These are phyloP conservation scores for Halesus radiatus DNA, from an alignment of 1,140 invertebrate species.

Conservation along the genomic window DNA sequence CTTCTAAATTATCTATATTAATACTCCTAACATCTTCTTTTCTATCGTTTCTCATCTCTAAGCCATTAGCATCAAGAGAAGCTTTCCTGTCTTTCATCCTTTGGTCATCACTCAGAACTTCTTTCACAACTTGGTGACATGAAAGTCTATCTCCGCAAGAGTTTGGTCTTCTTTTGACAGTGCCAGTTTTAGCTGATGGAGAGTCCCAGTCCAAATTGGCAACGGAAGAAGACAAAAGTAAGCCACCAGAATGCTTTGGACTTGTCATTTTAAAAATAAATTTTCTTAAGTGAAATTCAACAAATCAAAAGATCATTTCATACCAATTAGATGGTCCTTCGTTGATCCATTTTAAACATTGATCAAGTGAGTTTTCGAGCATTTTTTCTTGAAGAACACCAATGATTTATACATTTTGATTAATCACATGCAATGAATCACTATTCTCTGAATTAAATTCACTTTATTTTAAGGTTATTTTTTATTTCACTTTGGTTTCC, in stretches of 20 bases:
- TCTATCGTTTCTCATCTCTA: conserved; percentile 27
- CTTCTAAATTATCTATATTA: conserved; percentile 7
- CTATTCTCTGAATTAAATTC: too few species aligned
- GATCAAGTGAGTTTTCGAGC: neutral
- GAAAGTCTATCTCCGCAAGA: conserved; percentile 65
- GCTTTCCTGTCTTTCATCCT: conserved; percentile 43
- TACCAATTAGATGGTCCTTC: too few species aligned
- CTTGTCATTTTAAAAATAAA: conserved; percentile 62
- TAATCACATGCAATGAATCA: too few species aligned
- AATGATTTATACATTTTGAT: conserved; percentile 21
- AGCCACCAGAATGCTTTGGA: conserved; percentile 65
- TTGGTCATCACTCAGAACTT: neutral
- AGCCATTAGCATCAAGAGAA: conserved; percentile 40
- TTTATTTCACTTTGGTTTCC: too few species aligned
- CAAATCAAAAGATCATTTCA: too few species aligned
- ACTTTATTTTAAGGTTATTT: too few species aligned
- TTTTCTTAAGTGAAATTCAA: too few species aligned
- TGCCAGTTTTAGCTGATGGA: conserved; percentile 76
- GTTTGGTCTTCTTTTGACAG: conserved; percentile 73
- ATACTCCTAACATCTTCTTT: neutral
- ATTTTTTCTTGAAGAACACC: conserved; percentile 28
- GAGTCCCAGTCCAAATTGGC: conserved; percentile 77
- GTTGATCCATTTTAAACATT: neutral
- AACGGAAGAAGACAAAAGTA: conserved; percentile 61
- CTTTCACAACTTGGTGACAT: conserved; percentile 5